Evolutionary conservation across 2,888 invertebrate genomes (phyloP), one percentile per base, ranked within the genome.

Genomic region (Lordiphosa fenestrarum): DNA sequence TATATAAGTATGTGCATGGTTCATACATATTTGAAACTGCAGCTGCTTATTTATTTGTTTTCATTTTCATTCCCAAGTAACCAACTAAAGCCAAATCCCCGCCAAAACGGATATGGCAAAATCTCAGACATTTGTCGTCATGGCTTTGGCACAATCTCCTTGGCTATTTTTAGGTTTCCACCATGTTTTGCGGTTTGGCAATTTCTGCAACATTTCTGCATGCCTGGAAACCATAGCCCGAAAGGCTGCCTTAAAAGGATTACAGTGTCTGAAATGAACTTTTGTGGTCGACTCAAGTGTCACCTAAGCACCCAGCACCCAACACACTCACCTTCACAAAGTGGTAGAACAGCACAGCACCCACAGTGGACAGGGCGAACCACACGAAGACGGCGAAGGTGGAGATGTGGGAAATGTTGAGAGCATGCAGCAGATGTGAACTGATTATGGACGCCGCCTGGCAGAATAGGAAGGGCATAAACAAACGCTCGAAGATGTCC

Each of bases 311-410:
- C 25, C 6, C 25, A 19, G 19, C n/a, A n/a, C 15, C 6, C 6
- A 23, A 23, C 36, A 6, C 13, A 88, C 91, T 91, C 90, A 95
- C 95, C 94, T 95, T 95, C 47, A 96, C 91, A 86, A 95, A 95
- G 85, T 95, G 95, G 90, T 95, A 96, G 90, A 95, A 95, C 89
- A 95, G 91, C 7, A 95, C 93, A 2, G 94, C 93, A 23, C 94
- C 94, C 64, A 94, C 91, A 60, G 93, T 92, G 48, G 94, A 94
- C 81, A 94, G 91, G 48, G 94, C 91, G 86, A 95, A 94, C 91
- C 94, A 93, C 33, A 95, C 92, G 88, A 95, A 95, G 13, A 95
- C 91, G 6, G 94, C 93, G 88, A 95, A 93, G 53, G 94, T 94
- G 7, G 95, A 94, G 64, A 95, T 91, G 83, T 93, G 93, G 68